These are phyloP conservation scores for Mythimna loreyi DNA, from an alignment of 2,888 invertebrate genomes.

Conservation along the genomic window DNA sequence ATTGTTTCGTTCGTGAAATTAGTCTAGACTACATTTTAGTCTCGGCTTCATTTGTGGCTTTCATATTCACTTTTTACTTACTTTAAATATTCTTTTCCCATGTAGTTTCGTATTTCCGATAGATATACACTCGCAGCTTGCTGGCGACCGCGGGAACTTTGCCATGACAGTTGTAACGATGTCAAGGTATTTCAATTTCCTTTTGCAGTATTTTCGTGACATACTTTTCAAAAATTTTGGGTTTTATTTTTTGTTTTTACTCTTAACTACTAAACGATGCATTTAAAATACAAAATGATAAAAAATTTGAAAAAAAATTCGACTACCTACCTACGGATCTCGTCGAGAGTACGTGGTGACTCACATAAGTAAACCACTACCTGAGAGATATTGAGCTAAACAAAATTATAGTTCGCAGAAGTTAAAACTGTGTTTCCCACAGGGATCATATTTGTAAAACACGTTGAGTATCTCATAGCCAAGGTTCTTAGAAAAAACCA, in stretches of 20 bases:
- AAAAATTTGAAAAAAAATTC: too few species aligned
- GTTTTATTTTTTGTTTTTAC: background rate
- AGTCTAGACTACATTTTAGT: conserved; percentile 45
- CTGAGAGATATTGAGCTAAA: conserved; percentile 6
- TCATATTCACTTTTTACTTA: conserved; percentile 15
- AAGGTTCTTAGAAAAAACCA: background rate
- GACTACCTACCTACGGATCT: too few species aligned
- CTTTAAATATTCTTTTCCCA: conserved; percentile 15
- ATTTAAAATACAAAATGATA: background rate
- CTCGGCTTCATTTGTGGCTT: conserved; percentile 20
- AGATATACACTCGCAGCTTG: background rate
- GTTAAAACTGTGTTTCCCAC: background rate
- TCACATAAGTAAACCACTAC: conserved; percentile 8
- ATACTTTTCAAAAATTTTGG: conserved; percentile 13
- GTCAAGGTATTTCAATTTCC: conserved; percentile 48
- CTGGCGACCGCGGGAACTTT: conserved; percentile 1
- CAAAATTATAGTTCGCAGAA: conserved; percentile 6
- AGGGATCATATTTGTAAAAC: background rate
- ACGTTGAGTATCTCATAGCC: too few species aligned
- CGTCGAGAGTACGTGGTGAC: background rate
- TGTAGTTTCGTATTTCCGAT: background rate
- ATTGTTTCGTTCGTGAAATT: conserved; percentile 52
- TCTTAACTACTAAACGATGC: background rate
- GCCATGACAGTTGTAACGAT: conserved; percentile 28
- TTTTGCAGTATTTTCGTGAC: conserved; percentile 40